Percentiles rank a stretch among this genome's conserved stretches.
phyloP scores from a whole-genome alignment of 2,113 vertebrate genomes.

The Pedionomus torquatus region DNA sequence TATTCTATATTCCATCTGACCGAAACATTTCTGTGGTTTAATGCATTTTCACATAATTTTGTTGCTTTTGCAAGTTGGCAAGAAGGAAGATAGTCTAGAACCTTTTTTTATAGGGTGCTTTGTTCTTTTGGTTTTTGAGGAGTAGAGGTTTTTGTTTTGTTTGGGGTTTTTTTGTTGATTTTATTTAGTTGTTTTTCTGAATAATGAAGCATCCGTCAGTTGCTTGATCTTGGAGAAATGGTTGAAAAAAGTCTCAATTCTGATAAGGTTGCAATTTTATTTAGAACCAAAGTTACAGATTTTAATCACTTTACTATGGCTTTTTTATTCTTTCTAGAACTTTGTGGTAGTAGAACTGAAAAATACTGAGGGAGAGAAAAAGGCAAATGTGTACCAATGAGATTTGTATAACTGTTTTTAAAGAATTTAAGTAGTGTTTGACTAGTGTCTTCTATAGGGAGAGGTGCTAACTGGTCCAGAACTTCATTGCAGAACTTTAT shows the following conservation, averaged over 20 bases:
- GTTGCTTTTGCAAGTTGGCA: neutral
- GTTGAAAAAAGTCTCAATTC: neutral
- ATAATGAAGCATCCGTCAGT: neutral
- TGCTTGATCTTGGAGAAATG: neutral
- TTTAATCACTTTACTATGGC: neutral
- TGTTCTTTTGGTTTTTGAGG: neutral
- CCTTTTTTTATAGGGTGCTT: neutral
- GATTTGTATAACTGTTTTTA: neutral
- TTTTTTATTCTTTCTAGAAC: neutral
- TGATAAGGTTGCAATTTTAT: neutral
- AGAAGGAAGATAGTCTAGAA: neutral
- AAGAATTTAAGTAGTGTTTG: neutral
- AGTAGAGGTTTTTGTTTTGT: accelerated
- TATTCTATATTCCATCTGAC: neutral
- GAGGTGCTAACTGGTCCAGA: neutral
- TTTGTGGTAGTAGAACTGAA: neutral
- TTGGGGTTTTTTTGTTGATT: neutral
- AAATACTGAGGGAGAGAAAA: neutral
- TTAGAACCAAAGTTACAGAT: neutral
- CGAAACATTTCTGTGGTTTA: neutral
- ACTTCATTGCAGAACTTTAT: neutral
- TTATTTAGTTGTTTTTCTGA: neutral
- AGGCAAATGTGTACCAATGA: neutral
- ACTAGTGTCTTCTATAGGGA: neutral
- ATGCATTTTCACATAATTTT: neutral